Base-by-base conservation (phyloP, 2,113 vertebrate genomes). In the Cyphomyrus plagiostoma region DNA sequence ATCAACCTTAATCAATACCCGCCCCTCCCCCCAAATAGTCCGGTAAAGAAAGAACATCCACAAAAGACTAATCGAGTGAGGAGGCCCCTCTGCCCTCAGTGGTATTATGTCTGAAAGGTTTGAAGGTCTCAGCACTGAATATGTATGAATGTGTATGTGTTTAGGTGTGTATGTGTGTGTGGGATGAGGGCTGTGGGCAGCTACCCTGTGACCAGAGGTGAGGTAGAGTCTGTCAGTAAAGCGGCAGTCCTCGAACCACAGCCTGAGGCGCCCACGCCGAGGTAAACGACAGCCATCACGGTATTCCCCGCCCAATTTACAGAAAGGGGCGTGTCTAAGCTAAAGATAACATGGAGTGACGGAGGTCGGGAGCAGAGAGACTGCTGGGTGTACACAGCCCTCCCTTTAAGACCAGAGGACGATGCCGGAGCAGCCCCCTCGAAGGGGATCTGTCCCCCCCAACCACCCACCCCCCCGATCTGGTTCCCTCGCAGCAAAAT, bases 161-260 rank as follows among this genome's bases (percentile, higher is more conserved):
- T 90, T 91, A 92, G 91, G 70, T 90, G 89, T 89, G 52, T 86
- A 58, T 90, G 89, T 88, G 84, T 90, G 86, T 91, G 74, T 86
- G 77, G 80, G 88, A 86, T 84, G 70, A 89, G 91, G 93, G 93
- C 95, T 95, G 93, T 90, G 94, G 93, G 94, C 94, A 94, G 94
- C 95, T 92, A 95, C 95, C 95, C 95, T 93, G 94, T 95, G 95
- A 95, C 94, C 94, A 95, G 94, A 96, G 94, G 95, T 96, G 96
- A 96, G 96, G 96, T 96, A 96, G 96, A 95, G 94, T 94, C 95
- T 94, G 94, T 95, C 93, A 95, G 93, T 94, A 94, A 94, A 93
- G 93, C 94, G 94, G 94, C 95, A 94, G 94, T 93, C 89, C 91
- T 87, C 90, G 92, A 91, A 92, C 95, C 93, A 93, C 94, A 95